phyloP scores from a whole-genome alignment of 2,888 invertebrate species.

The Eupithecia subumbrata region DNA sequence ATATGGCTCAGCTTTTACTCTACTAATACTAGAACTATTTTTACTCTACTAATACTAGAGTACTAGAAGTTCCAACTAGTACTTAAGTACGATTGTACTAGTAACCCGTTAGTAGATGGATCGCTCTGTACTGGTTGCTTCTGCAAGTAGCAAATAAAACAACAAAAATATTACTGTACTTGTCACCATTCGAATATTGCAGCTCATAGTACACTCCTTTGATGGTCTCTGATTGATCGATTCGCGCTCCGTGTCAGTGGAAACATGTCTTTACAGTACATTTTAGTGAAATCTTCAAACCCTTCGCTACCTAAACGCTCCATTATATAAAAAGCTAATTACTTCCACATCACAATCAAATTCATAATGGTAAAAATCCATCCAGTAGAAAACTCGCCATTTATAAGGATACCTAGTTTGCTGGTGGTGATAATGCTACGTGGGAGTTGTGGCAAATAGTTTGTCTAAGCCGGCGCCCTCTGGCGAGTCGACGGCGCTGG shows the following conservation, averaged over 20 bases:
- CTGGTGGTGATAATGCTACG: conserved; percentile 54
- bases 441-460: conserved; percentile 67
- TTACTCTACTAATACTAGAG: no score
- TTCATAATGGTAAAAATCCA: conserved; percentile 29
- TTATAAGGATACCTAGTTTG: not conserved
- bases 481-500: conserved; percentile 64
- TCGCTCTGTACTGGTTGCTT: no score
- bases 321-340: conserved; percentile 5
- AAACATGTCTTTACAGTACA: not conserved
- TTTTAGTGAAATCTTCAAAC: not conserved
- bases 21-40: no score
- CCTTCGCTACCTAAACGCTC: conserved; percentile 18
- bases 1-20: no score
- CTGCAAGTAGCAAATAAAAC: no score
- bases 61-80: no score
- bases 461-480: conserved; percentile 67
- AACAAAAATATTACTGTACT: not conserved
- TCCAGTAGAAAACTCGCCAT: conserved; percentile 21
- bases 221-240: not conserved
- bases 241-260: not conserved
- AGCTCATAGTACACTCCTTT: not conserved
- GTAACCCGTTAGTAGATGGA: no score
- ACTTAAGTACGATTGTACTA: no score
- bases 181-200: not conserved
- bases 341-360: conserved; percentile 7